These are phyloP conservation scores for Rhopilema esculentum DNA, from an alignment of 30 jellyfish, hydroid and myxozoan species.

Conservation along the genomic window DNA sequence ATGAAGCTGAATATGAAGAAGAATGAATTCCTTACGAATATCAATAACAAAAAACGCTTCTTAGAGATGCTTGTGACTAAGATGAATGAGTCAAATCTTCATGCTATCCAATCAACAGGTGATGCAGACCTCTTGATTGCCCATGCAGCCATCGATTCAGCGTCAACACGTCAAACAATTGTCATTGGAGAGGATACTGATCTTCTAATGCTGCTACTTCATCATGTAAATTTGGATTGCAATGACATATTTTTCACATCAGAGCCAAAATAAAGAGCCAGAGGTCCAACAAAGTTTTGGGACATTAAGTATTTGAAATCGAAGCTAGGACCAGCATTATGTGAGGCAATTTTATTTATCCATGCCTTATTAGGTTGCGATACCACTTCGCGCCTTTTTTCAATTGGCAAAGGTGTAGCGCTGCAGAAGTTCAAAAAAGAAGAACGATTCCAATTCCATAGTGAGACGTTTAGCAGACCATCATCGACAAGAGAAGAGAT, in stretches of 20 bases:
- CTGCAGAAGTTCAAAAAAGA: conserved; percentile 34
- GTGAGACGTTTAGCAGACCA: neutral
- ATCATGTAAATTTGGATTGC: conserved; percentile 47
- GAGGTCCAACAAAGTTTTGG: conserved; percentile 38
- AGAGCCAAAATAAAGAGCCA: conserved; percentile 15
- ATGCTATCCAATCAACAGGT: conserved; percentile 19
- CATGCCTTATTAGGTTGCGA: conserved; percentile 64
- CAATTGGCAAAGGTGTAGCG: conserved; percentile 46
- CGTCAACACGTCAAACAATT: conserved; percentile 34
- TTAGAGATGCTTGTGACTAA: neutral
- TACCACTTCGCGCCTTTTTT: conserved; percentile 47
- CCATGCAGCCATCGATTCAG: conserved; percentile 23
- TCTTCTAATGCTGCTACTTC: conserved; percentile 55
- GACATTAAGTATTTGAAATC: conserved; percentile 33
- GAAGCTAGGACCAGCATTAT: conserved; percentile 20
- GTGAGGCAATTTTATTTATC: conserved; percentile 18
- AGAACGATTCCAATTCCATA: no score
- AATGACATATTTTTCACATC: conserved; percentile 14
- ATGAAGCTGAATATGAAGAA: conserved; percentile 49
- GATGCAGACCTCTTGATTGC: conserved; percentile 64
- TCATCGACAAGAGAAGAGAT: neutral
- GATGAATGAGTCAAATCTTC: conserved; percentile 30
- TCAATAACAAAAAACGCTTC: conserved; percentile 39
- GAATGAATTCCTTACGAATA: conserved; percentile 40
- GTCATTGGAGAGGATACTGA: conserved; percentile 65